A percentile compares a stretch with the other conserved stretches of the same genome.
Evolutionary conservation across 1,140 invertebrate genomes (phyloP).

Genomic region (Drosophila teissieri): DNA sequence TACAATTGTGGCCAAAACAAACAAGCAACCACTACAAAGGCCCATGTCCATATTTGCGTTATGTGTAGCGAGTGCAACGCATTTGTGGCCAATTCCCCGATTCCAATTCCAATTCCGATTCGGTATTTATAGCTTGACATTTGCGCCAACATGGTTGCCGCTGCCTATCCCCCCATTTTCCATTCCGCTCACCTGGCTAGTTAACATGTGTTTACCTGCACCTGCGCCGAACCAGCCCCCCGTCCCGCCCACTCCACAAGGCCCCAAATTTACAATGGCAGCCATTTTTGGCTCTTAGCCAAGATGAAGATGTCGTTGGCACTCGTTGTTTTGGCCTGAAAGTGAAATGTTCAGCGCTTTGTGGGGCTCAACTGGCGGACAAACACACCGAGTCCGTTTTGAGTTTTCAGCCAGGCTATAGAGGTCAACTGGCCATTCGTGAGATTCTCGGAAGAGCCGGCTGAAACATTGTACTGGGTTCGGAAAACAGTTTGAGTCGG

Average conservation of each 20-base stretch:
- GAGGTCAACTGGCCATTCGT: constrained; percentile 63
- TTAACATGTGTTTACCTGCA: constrained; percentile 74
- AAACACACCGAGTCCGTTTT: constrained; percentile 12
- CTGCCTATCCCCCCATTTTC: not conserved
- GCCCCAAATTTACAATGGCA: constrained; percentile 68
- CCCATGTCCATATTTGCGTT: constrained; percentile 75
- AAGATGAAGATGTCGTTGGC: constrained; percentile 73
- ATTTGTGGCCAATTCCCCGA: constrained; percentile 73
- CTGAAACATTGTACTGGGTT: constrained; percentile 56
- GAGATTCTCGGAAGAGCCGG: constrained; percentile 60
- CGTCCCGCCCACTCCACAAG: constrained; percentile 24
- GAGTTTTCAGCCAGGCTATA: constrained; percentile 32
- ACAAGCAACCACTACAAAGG: constrained; percentile 36
- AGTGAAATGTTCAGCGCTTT: constrained; percentile 69
- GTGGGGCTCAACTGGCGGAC: constrained; percentile 37
- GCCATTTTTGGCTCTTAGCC: constrained; percentile 68
- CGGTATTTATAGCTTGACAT: constrained; percentile 81
- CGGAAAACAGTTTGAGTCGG: constrained; percentile 43
- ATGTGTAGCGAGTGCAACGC: constrained; percentile 70
- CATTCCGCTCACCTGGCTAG: constrained; percentile 29
- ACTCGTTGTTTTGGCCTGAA: constrained; percentile 49
- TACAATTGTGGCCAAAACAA: constrained; percentile 55
- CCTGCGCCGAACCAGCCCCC: constrained; percentile 59
- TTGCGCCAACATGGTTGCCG: constrained; percentile 60
- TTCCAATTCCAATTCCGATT: constrained; percentile 75